phyloP scores from a whole-genome alignment of 2,113 vertebrate species.

The Rhinogobius similis region DNA sequence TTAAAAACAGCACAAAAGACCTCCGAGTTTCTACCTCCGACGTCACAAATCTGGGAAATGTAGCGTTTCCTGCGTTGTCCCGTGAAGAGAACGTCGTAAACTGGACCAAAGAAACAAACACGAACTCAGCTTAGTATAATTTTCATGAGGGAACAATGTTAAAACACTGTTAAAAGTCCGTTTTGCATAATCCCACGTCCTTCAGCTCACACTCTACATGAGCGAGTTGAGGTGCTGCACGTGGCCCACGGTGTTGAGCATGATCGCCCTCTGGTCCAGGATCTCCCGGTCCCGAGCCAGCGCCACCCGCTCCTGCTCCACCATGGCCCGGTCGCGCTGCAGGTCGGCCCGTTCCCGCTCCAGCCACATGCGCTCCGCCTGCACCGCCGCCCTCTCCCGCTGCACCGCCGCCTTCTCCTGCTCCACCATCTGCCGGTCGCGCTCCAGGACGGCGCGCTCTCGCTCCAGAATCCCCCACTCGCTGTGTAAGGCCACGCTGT shows the following conservation, averaged over 20 bases:
- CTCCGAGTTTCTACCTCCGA: no score
- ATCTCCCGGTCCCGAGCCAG: slow-evolving; percentile 67
- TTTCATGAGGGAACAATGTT: no score
- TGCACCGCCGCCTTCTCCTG: slow-evolving; percentile 63
- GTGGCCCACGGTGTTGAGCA: slow-evolving; percentile 68
- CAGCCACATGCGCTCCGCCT: slow-evolving; percentile 66
- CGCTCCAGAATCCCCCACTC: slow-evolving; percentile 67
- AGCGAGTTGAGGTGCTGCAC: slow-evolving; percentile 58
- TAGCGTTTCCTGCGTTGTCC: no score
- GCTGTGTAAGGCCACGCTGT: slow-evolving; percentile 53
- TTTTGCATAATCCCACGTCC: no score
- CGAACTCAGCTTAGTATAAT: no score
- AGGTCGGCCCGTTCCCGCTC: slow-evolving; percentile 66
- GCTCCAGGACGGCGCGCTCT: slow-evolving; percentile 53
- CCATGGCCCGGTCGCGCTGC: slow-evolving; percentile 66
- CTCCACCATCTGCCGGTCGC: slow-evolving; percentile 59
- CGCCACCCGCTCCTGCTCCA: slow-evolving; percentile 71
- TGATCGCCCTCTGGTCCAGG: slow-evolving; percentile 63
- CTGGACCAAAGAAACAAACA: no score
- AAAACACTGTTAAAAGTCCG: no score
- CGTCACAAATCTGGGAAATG: no score
- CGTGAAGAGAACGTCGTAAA: no score
- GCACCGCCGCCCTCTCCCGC: slow-evolving; percentile 66
- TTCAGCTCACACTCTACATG: slow-evolving; percentile 28
- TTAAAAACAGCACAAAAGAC: no score